These are phyloP conservation scores for Neosilurus mollespiculum DNA, from an alignment of 2,797 vertebrate genomes.

Conservation along the genomic window DNA sequence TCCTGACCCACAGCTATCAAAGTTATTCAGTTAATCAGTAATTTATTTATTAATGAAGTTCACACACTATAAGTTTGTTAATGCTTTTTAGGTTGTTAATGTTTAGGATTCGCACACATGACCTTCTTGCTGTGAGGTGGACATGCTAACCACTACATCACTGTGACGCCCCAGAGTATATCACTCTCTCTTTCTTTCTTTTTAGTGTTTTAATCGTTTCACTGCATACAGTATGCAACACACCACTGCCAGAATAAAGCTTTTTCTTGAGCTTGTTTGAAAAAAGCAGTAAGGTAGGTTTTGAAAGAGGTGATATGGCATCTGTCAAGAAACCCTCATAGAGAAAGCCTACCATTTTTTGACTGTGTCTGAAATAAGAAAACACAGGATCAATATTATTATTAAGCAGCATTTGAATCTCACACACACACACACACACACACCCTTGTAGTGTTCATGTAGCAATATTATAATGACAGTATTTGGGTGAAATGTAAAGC, in stretches of 20 bases:
- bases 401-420: constrained; percentile 9
- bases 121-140: no score
- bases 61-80: no score
- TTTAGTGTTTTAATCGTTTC: constrained; percentile 6
- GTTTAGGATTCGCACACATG: no score
- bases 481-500: no score
- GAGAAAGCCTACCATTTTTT: constrained; percentile 33
- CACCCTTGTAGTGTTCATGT: no score
- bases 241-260: constrained; percentile 22
- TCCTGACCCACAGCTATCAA: no score
- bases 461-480: no score
- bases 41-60: no score
- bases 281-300: constrained; percentile 35
- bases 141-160: no score
- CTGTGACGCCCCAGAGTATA: neutral
- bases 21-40: no score
- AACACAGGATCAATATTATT: constrained; percentile 29
- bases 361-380: constrained; percentile 30
- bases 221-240: constrained; percentile 15
- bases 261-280: neutral
- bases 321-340: constrained; percentile 23
- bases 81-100: no score
- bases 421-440: constrained; percentile 8
- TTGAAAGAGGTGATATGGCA: constrained; percentile 31
- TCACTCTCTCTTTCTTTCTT: neutral